Conservation (phyloP, 2,797 vertebrate species). For the Coracias cyanogaster region DNA sequence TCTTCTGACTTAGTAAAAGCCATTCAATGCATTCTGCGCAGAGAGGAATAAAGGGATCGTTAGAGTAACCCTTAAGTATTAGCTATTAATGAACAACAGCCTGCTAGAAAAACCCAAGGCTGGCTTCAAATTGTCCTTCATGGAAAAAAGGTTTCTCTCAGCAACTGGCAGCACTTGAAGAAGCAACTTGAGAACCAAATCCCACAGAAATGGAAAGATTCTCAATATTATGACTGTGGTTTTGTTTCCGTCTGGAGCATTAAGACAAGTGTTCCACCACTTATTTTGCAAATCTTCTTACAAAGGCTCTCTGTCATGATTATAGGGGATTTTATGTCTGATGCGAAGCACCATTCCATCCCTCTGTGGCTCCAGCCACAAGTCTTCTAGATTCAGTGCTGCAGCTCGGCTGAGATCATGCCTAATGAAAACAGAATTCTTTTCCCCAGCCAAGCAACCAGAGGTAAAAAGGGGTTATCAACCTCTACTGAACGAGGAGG, state of each 20-base stretch:
- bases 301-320: slow-evolving; percentile 41
- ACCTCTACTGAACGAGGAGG: background rate
- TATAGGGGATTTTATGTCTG: slow-evolving; percentile 6
- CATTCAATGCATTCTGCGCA: background rate
- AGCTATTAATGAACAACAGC: slow-evolving; percentile 20
- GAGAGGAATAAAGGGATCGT: background rate
- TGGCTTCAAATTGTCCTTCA: slow-evolving; percentile 2
- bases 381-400: background rate
- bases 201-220: slow-evolving; percentile 53
- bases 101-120: background rate
- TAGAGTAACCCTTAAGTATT: background rate
- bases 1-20: background rate
- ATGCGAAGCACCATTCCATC: background rate
- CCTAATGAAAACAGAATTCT: background rate
- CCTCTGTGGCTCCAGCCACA: background rate
- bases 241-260: slow-evolving; percentile 46
- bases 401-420: background rate
- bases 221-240: slow-evolving; percentile 40
- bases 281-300: slow-evolving; percentile 48
- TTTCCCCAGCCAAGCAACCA: background rate
- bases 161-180: slow-evolving; percentile 24
- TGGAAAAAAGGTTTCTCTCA: slow-evolving; percentile 29
- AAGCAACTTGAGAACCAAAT: slow-evolving; percentile 40
- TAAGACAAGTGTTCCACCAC: slow-evolving; percentile 30
- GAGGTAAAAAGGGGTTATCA: background rate